Evolutionary conservation across 2,888 invertebrate genomes (phyloP), one percentile per base, ranked within the genome.

Genomic region (Lithodes maja): DNA sequence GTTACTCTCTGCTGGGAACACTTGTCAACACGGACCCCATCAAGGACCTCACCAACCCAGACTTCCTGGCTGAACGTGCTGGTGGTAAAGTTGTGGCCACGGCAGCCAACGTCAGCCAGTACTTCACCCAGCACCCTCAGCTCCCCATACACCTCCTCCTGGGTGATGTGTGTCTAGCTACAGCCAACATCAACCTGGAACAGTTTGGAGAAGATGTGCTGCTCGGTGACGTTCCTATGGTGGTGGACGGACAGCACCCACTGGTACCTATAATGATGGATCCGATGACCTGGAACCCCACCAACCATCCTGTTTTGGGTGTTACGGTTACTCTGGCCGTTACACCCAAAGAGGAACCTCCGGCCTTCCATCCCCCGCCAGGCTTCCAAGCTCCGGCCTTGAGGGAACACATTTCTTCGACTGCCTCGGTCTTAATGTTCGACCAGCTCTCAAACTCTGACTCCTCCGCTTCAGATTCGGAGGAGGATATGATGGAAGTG

Each of bases 1-100:
- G 87, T n/a, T 90, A 90, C 78, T 90, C 87, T 3, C 68, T 90
- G 71, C 71, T 90, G 85, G 87, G 87, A 69, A 83, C 68, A 55
- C 50, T 85, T 3, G 74, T 90, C 1, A 78, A 85, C 53, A 87
- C 85, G 12, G 90, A 90, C n/a, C 87, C 90, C 3, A 87, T 90
- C 53, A 81, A 78, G 50, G 83, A 87, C 74, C 69, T 90, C 33
- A 69, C 69, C 5, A 52, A 84, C 12, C 87, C 90, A 79, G 83
- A 87, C 50, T 90, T 87, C 77, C 52, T 87, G 69, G 90, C 87
- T 2, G 85, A 90, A 17, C 69, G 77, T 61, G 90, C 85, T 33
- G 81, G 85, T 15, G 87, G 87, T 17, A 85, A 78, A 9, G 71
- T 90, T 17, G 52, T 81, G 17, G 75, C 90, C 15, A 87, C 90